Base-by-base conservation (phyloP, 2,888 invertebrate genomes). In the Erannis defoliaria region DNA sequence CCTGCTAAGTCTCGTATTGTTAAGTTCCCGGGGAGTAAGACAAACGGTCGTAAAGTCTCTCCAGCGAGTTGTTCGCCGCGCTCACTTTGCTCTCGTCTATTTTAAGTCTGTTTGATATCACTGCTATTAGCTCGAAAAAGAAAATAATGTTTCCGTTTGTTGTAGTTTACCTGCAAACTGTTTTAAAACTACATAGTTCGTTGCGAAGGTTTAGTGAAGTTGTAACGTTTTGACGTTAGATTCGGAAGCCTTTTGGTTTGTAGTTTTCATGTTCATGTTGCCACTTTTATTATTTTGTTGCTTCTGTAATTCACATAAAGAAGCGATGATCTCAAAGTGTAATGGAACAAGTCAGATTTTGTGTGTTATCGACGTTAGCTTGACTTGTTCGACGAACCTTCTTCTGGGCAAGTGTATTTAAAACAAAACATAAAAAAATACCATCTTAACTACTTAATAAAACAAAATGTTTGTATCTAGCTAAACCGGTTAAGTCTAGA, bases 1-100 rank as follows among this genome's bases (percentile, higher is more conserved):
- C 67, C 61, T 59, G 62, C 33, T 31, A 5, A 19, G 5, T 26
- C n/a, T 8, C 12, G 18, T 29, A 61, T 55, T 61, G 61, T 48
- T 46, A 21, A 21, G 45, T 38, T 51, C 16, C 40, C 14, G 14
- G 16, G 16, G 29, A 21, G 16, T n/a, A 18, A 62, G 51, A 62
- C 56, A 55, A 62, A 62, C 45, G 55, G 21, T 48, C 18, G 40
- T 21, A 23, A 29, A 54, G 6, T 26, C 45, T 16, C n/a, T 42
- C 19, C 21, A 14, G 21, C 40, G 6, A 46, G 21, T 33, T 54
- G 14, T 16, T 21, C 29, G 40, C 29, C 18, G 37, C 54, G 18
- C 23, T 54, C 23, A 40, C 16, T 33, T 33, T 21, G 19, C n/a
- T 37, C 48, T 40, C 40, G 53, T 45, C 46, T 19, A 38, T 38